Evolutionary conservation across 2,113 vertebrate species (phyloP), one percentile per base, ranked within the genome.

Genomic region (Dicerorhinus sumatrensis): DNA sequence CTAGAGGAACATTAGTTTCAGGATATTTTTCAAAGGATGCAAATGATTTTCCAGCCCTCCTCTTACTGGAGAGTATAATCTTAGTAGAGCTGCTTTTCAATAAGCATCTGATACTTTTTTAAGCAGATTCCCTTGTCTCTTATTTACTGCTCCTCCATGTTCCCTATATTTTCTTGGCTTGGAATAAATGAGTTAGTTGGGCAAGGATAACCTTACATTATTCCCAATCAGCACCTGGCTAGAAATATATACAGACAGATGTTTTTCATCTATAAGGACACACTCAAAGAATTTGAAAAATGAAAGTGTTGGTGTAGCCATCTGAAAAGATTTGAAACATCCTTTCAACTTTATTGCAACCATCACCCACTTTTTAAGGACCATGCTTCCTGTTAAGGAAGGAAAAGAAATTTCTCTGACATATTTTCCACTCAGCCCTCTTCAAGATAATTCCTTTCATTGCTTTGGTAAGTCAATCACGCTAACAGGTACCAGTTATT

Each of bases 401-500:
- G 93, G 94, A 94, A 96, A 97, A 97, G 91, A 94, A 63, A 94
- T 94, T 97, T 96, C 70, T 94, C 92, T 98, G 97, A 96, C 82
- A 56, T 92, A 72, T 97, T 98, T 98, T 96, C 94, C 75, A 62
- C 89, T 21, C 54, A 97, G 97, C 81, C 88, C 77, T 98, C 51
- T 88, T 98, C 95, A 97, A 95, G 93, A 92, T 96, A 97, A 98
- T 98, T 97, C 93, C 93, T 98, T 98, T 96, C 98, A 84, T 97
- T 98, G 97, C 98, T 98, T 98, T 98, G 94, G 96, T 97, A 97
- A 98, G 98, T 99, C 99, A 98, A 98, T 99, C 98, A 98, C 21
- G 0, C 95, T 98, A 99, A 98, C 98, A 98, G 98, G 98, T 98
- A 98, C 98, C 96, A 98, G 98, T 98, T 98, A 98, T 97, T 98